These are phyloP conservation scores for Hafferia zeledoni DNA, from an alignment of 2,797 vertebrate species.

Conservation along the genomic window DNA sequence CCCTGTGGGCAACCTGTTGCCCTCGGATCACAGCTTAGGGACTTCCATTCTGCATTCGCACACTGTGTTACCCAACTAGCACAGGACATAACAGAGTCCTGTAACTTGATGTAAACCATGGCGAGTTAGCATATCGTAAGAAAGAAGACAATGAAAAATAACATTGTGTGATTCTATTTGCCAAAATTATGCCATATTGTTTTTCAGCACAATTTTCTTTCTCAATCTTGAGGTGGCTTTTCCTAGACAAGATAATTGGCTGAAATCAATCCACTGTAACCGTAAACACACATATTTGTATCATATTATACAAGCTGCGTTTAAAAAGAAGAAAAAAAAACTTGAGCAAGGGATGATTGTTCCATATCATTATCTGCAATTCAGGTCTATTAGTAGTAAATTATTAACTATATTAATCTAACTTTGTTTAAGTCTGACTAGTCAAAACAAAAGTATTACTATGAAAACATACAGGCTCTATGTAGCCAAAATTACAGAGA, in stretches of 20 bases:
- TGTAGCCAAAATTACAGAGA: accelerated
- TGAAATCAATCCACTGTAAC: neutral
- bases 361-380: conserved; percentile 16
- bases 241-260: neutral
- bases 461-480: neutral
- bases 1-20: accelerated
- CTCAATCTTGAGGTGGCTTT: neutral
- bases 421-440: neutral
- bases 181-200: neutral
- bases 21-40: neutral
- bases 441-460: conserved; percentile 1
- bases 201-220: neutral
- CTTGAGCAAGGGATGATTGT: conserved; percentile 37
- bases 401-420: conserved; percentile 49
- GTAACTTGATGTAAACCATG: neutral
- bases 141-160: neutral
- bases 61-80: accelerated
- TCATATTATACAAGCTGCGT: conserved; percentile 13
- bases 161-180: neutral
- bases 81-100: neutral
- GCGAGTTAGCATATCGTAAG: neutral
- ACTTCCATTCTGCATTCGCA: neutral
- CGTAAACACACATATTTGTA: neutral
- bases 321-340: neutral
- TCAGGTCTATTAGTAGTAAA: conserved; percentile 29